Conservation (phyloP, 2,113 vertebrate species). For the Arenaria interpres region DNA sequence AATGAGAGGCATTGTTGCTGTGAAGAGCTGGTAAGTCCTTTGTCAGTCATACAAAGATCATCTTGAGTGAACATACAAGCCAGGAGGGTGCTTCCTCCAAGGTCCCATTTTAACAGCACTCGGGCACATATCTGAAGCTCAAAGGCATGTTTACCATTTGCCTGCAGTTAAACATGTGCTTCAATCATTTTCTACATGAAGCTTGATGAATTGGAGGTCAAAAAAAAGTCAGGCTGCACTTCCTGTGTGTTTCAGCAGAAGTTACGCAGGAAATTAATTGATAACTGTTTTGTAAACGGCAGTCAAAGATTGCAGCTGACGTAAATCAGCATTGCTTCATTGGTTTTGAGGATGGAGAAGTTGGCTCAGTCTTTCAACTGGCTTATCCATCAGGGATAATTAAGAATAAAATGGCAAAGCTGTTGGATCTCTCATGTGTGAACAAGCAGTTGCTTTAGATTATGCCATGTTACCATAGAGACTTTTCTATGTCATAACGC, state of each 20-base stretch:
- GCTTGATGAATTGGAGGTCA: background rate
- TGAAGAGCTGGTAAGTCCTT: background rate
- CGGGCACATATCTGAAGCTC: background rate
- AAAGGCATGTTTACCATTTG: background rate
- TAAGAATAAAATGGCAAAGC: background rate
- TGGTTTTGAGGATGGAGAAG: background rate
- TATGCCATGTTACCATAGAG: background rate
- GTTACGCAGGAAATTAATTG: background rate
- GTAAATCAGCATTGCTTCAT: background rate
- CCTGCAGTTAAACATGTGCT: background rate
- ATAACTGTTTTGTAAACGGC: background rate
- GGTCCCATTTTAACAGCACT: fast-evolving
- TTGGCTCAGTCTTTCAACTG: background rate
- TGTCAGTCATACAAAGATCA: fast-evolving
- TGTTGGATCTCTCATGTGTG: background rate
- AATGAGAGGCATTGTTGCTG: background rate
- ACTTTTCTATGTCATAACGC: background rate
- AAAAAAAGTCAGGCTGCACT: background rate
- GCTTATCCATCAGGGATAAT: background rate
- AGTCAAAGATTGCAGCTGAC: background rate
- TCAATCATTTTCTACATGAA: background rate
- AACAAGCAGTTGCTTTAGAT: background rate
- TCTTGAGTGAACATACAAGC: background rate
- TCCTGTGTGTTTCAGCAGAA: background rate
- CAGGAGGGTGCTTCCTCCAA: background rate